A percentile compares a stretch with the other conserved stretches of the same genome.
Evolutionary conservation across 1,140 invertebrate genomes (phyloP).

Genomic region (Apis cerana): DNA sequence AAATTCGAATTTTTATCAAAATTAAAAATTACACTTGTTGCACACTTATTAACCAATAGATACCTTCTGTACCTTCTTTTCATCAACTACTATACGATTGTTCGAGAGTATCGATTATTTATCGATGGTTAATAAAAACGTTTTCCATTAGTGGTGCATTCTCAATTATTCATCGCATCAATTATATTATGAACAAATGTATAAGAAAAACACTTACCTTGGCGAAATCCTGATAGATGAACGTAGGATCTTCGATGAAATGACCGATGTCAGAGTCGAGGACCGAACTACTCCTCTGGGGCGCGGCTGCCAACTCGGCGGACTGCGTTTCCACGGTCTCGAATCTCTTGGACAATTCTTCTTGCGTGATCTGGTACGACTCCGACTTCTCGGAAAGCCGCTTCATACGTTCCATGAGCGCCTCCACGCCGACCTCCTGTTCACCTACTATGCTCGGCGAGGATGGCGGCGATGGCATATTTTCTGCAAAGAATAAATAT

Average conservation of each 20-base stretch:
- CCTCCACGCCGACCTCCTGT: constrained; percentile 86
- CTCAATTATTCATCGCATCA: too few relatives aligned
- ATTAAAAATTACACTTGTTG: too few relatives aligned
- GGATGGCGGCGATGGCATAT: constrained; percentile 77
- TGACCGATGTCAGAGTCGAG: constrained; percentile 85
- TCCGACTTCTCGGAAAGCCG: constrained; percentile 87
- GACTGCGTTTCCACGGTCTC: constrained; percentile 89
- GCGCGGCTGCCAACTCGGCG: constrained; percentile 85
- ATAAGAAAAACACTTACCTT: constrained; percentile 78
- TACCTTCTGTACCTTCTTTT: too few relatives aligned
- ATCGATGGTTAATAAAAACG: too few relatives aligned
- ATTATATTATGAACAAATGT: too few relatives aligned
- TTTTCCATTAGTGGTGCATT: too few relatives aligned
- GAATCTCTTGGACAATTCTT: constrained; percentile 89
- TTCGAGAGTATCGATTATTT: too few relatives aligned
- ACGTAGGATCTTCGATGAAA: constrained; percentile 89
- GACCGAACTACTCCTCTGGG: constrained; percentile 76
- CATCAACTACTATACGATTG: too few relatives aligned
- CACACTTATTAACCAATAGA: too few relatives aligned
- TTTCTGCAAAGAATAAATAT: constrained; percentile 63
- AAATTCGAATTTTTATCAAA: too few relatives aligned
- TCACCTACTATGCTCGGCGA: constrained; percentile 81
- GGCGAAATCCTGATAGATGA: constrained; percentile 92
- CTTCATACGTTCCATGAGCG: constrained; percentile 91
- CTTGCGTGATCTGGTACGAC: constrained; percentile 85